Conservation (phyloP, 2,113 vertebrate genomes). For the Bothrops jararaca region DNA sequence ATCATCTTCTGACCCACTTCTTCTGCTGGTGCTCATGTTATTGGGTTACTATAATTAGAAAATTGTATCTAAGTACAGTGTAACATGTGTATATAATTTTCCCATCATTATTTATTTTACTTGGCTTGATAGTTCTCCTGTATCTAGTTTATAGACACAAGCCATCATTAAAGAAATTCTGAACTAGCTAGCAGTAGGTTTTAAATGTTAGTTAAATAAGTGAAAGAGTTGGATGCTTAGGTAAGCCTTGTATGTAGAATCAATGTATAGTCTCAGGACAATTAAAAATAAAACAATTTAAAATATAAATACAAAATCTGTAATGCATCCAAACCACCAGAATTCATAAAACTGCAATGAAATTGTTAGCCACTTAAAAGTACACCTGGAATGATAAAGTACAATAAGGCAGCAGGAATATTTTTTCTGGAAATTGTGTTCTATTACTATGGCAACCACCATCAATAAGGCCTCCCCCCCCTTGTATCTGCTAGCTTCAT, state of each 20-base stretch:
- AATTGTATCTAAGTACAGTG: neutral
- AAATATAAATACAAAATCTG: neutral
- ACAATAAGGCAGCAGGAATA: neutral
- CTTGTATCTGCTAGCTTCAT: neutral
- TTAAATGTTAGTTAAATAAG: neutral
- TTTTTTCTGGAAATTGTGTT: neutral
- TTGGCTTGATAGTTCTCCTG: neutral
- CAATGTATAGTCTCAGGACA: neutral
- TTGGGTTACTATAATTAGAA: neutral
- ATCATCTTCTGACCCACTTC: neutral
- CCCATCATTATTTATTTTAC: neutral
- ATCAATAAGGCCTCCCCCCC: neutral
- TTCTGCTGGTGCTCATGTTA: neutral
- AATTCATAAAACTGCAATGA: neutral
- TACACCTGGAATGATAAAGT: neutral
- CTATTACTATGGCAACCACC: neutral
- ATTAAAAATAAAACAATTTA: neutral
- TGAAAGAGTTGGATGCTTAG: neutral
- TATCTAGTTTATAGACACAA: neutral
- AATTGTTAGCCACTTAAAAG: neutral
- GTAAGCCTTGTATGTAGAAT: neutral
- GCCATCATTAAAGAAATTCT: neutral
- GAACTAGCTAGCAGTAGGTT: neutral
- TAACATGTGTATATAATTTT: neutral
- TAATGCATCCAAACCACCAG: neutral